A percentile compares a stretch with the other conserved stretches of the same genome.
Evolutionary conservation across 1,140 invertebrate species (phyloP).

Genomic region (Macrobrachium nipponense): DNA sequence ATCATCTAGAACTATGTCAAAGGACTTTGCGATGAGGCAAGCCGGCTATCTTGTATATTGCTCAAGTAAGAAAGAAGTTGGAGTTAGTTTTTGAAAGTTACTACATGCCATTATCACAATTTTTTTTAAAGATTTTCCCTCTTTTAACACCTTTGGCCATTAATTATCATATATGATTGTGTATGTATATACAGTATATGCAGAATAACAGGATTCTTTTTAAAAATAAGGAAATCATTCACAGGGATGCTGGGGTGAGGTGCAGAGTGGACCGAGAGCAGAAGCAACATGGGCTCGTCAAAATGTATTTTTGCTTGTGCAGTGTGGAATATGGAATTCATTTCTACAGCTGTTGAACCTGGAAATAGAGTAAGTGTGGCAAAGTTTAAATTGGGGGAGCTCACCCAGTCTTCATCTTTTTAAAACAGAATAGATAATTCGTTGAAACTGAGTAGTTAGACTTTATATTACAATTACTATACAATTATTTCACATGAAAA

Average conservation of each 20-base stretch:
- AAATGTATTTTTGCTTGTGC: constrained; percentile 90
- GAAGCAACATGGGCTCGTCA: constrained; percentile 83
- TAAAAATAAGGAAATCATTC: background rate
- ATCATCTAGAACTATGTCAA: constrained; percentile 89
- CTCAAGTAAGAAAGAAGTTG: constrained; percentile 69
- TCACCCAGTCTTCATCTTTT: no score
- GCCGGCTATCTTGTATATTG: constrained; percentile 91
- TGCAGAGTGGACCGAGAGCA: constrained; percentile 89
- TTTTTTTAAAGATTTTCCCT: background rate
- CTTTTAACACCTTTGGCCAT: background rate
- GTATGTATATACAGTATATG: no score
- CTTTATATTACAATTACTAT: no score
- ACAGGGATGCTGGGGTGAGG: constrained; percentile 90
- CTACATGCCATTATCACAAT: background rate
- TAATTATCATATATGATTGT: no score
- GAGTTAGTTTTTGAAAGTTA: background rate
- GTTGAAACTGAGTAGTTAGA: no score
- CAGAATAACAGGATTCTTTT: background rate
- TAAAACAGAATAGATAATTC: no score
- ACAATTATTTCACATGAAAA: no score
- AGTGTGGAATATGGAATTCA: constrained; percentile 87
- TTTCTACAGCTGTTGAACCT: constrained; percentile 93
- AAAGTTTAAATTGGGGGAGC: no score
- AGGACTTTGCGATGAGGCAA: constrained; percentile 83
- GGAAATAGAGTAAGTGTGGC: constrained; percentile 84